Base-by-base conservation (phyloP, 2,888 invertebrate species). In the Yponomeuta sedellus region DNA sequence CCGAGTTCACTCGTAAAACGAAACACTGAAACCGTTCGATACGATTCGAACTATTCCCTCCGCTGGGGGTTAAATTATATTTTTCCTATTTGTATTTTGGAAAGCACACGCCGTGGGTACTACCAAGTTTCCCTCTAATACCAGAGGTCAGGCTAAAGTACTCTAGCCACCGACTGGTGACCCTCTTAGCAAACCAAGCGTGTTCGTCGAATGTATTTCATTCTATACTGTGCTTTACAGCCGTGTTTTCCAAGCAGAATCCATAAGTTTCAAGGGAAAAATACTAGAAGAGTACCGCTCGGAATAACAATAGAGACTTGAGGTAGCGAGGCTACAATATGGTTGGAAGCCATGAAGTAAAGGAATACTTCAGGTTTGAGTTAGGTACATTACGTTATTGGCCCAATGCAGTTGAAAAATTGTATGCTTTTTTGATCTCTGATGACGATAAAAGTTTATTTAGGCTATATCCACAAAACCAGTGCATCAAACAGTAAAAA, bases 171-270 rank as follows among this genome's bases (percentile, higher is more conserved):
- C 16, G 16, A 52, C 44, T 52, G 44, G 44, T 52, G 44, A 52
- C 44, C 44, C 44, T 52, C 5, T 12, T 19, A 59, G 20, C 59
- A 59, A 59, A n/a, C 20, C 19, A 62, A 62, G 34, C 62, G 62
- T 39, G 62, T 10, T 62, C 19, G 34, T 19, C 39, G 28, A 62
- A 62, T 39, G 39, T 62, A 34, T 62, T 62, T 62, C 39, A 28
- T 39, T 19, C 39, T 39, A 62, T 19, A 34, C 62, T 59, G 59
- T 22, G 59, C 19, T 59, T 59, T 59, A 59, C 59, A 59, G 11
- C 59, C 59, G 25, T 59, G 59, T 59, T 59, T 59, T 20, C 59
- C 59, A 25, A 59, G 59, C 44, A 52, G 44, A 52, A 52, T 52
- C 44, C 44, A 52, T 52, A 52, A 52, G 44, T 52, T 52, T 52